phyloP scores from a whole-genome alignment of 2,888 invertebrate species.

The Nephrotoma appendiculata region DNA sequence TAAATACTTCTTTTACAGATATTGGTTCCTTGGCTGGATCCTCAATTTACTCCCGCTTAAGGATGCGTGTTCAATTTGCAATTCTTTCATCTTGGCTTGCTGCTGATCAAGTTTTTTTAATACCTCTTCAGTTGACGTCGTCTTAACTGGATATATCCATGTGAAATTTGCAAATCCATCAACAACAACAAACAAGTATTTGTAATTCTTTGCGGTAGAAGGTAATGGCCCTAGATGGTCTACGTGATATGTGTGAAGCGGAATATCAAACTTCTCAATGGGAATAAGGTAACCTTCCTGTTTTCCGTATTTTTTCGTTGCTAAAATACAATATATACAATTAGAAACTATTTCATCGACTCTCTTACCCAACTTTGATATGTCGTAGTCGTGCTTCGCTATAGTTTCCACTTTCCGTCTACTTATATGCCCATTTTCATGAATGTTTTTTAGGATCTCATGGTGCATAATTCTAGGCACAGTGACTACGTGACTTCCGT shows the following conservation, averaged over 20 bases:
- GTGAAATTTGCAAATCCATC: too few species aligned
- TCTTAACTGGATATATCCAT: too few species aligned
- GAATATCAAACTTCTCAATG: background rate
- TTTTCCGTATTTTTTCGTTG: background rate
- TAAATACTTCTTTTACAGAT: too few species aligned
- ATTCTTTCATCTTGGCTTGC: too few species aligned
- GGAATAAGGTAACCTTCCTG: background rate
- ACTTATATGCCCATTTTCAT: background rate
- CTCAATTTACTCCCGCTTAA: too few species aligned
- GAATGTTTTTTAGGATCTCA: background rate
- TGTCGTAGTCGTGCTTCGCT: background rate
- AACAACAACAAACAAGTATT: background rate
- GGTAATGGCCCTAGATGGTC: background rate
- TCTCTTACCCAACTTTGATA: background rate
- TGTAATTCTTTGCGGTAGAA: background rate
- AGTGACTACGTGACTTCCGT: background rate
- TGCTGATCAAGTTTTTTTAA: too few species aligned
- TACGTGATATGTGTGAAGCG: background rate
- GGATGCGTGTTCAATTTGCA: too few species aligned
- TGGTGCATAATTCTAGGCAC: too few species aligned
- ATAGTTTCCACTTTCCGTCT: background rate
- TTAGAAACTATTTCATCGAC: background rate
- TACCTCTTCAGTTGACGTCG: too few species aligned
- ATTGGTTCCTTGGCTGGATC: too few species aligned
- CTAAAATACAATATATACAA: background rate